These are phyloP conservation scores for Apodemia duryi DNA, from an alignment of 2,888 invertebrate genomes.

Conservation along the genomic window DNA sequence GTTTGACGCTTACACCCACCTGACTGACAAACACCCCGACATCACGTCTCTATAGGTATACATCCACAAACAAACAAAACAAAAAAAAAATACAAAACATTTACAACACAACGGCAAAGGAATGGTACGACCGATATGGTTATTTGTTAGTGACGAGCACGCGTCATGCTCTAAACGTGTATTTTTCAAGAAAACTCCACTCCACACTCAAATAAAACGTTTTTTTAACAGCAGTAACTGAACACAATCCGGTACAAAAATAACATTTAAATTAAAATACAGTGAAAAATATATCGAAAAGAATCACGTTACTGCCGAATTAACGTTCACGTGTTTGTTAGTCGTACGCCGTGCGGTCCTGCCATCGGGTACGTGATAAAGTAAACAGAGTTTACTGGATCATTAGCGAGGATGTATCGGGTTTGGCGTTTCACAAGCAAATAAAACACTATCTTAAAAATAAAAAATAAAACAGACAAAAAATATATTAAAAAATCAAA, in stretches of 20 bases:
- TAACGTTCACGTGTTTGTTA: conserved; percentile 63
- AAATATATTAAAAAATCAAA: conserved; percentile 66
- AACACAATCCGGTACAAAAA: conserved; percentile 56
- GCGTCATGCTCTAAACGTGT: conserved; percentile 64
- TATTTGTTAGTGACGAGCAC: conserved; percentile 62
- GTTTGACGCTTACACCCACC: conserved; percentile 66
- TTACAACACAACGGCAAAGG: conserved; percentile 71
- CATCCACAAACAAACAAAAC: conserved; percentile 61
- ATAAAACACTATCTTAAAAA: conserved; percentile 65
- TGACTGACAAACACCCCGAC: conserved; percentile 59
- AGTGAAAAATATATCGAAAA: conserved; percentile 32
- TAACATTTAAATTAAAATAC: conserved; percentile 48
- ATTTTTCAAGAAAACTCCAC: conserved; percentile 67
- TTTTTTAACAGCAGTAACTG: conserved; percentile 66
- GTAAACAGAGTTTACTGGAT: conserved; percentile 46
- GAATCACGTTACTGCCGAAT: conserved; percentile 58
- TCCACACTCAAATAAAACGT: conserved; percentile 73
- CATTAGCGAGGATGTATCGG: conserved; percentile 69
- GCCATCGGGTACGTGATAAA: conserved; percentile 39
- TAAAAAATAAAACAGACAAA: conserved; percentile 44
- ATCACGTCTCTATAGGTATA: conserved; percentile 56
- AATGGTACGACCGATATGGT: conserved; percentile 55
- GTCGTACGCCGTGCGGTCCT: conserved; percentile 52
- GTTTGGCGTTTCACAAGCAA: conserved; percentile 75
- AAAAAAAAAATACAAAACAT: conserved; percentile 44